Evolutionary conservation across 2,797 vertebrate genomes (phyloP), one percentile per base, ranked within the genome.

Genomic region (Oreonectes daqikongensis): DNA sequence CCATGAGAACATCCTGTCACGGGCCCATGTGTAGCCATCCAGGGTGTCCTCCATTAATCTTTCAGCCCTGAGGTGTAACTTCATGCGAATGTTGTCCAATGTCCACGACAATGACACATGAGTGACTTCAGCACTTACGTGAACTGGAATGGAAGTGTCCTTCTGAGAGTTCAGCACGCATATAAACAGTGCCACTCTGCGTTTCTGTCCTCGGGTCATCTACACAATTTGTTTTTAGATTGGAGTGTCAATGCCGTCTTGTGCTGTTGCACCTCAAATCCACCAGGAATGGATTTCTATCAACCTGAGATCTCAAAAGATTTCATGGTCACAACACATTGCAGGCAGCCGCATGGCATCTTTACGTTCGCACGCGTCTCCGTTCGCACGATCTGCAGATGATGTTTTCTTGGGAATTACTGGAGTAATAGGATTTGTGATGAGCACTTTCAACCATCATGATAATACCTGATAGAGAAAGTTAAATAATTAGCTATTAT

Each of bases 401-500:
- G 28, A 46, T 4, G 6, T 32, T 35, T 32, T 60, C 15, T 60
- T 60, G 8, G 15, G 15, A 30, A 18, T 60, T n/a, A 4, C 53
- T 9, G 3, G 17, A 11, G 30, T 35, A 89, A 91, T 86, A 80
- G 86, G 88, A 92, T 90, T 89, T 69, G 85, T 80, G 83, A 84
- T 86, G 90, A 86, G 81, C 83, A 80, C 83, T 81, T 60, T 81
- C 82, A 85, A 82, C 86, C 88, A 87, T 90, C 87, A 83, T 78
- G 84, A 84, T 88, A 14, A 22, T 53, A 91, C 91, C 88, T 89
- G 85, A 90, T 86, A 76, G 76, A 84, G 78, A 72, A 79, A 82
- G 55, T 5, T 82, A 82, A 81, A 85, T 84, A 91, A 90, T 90
- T 69, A 89, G 87, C 79, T 78, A 75, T 86, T 87, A 87, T 85